These are phyloP conservation scores for Pteronotus mesoamericanus DNA, from an alignment of 2,797 vertebrate genomes.

Conservation along the genomic window DNA sequence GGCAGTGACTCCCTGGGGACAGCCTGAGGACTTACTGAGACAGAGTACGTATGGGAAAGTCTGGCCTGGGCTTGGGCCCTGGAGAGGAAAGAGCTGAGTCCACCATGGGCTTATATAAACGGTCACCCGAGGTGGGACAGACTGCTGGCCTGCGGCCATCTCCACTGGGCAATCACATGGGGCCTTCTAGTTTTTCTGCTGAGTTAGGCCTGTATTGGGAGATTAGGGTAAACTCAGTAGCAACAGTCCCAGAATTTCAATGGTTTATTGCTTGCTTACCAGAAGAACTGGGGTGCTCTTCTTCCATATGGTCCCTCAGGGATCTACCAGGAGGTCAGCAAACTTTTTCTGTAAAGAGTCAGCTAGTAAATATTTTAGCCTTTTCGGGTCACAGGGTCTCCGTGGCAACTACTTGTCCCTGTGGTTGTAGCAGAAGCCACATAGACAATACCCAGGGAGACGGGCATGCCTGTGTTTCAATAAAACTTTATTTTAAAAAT, in stretches of 20 bases:
- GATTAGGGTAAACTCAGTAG: neutral
- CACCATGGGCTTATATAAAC: accelerated
- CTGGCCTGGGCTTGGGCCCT: neutral
- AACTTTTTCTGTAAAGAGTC: neutral
- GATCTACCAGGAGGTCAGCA: no score
- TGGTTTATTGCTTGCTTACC: neutral
- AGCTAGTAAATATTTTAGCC: neutral
- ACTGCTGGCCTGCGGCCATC: neutral
- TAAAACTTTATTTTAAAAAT: neutral
- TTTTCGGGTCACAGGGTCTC: neutral
- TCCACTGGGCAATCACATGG: no score
- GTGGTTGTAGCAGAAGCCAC: neutral
- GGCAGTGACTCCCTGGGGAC: neutral
- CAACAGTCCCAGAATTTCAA: neutral
- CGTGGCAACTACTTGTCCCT: neutral
- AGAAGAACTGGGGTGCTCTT: neutral
- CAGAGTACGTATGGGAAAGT: neutral
- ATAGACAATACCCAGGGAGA: neutral
- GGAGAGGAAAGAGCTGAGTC: no score
- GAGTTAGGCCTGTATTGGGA: neutral
- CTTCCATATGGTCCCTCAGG: no score
- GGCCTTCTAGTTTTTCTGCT: neutral
- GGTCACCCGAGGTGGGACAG: neutral
- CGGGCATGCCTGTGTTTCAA: neutral
- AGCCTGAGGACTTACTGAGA: no score